A percentile compares a stretch with the other conserved stretches of the same genome.
Conservation (phyloP, 2,888 invertebrate species). For the Cryptus armator region DNA sequence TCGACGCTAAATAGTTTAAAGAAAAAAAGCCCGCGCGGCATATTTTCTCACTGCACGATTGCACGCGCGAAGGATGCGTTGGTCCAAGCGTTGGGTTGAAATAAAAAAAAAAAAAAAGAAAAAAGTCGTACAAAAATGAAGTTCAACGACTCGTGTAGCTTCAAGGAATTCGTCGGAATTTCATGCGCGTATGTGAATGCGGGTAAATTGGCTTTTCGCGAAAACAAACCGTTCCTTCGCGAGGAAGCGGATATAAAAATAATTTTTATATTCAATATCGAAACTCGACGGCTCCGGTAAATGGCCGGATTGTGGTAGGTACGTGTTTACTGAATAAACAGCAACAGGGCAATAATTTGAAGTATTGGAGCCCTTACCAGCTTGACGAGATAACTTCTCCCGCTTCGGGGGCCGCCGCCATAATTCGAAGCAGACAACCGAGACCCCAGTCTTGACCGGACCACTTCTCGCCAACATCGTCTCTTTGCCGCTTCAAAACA, state of each 20-base stretch:
- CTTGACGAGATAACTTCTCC: background rate
- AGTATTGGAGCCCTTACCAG: background rate
- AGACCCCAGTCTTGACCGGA: background rate
- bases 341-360: constrained; percentile 21
- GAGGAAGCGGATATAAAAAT: background rate
- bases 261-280: background rate
- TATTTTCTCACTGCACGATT: too few species aligned
- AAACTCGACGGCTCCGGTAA: constrained; percentile 5
- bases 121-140: background rate
- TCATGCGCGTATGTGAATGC: background rate
- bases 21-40: too few species aligned
- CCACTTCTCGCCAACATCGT: constrained; percentile 22
- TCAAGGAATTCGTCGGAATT: background rate
- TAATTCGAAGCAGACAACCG: constrained; percentile 17
- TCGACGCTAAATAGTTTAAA: too few species aligned
- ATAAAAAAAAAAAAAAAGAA: background rate
- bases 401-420: background rate
- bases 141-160: background rate
- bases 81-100: background rate
- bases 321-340: constrained; percentile 78
- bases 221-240: too few species aligned
- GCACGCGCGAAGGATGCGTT: too few species aligned
- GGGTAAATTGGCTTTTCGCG: too few species aligned
- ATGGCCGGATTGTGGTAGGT: constrained; percentile 76
- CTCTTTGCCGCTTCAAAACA: constrained; percentile 24